These are phyloP conservation scores for Sitta carolinensis DNA, from an alignment of 2,797 vertebrate species.

Conservation along the genomic window DNA sequence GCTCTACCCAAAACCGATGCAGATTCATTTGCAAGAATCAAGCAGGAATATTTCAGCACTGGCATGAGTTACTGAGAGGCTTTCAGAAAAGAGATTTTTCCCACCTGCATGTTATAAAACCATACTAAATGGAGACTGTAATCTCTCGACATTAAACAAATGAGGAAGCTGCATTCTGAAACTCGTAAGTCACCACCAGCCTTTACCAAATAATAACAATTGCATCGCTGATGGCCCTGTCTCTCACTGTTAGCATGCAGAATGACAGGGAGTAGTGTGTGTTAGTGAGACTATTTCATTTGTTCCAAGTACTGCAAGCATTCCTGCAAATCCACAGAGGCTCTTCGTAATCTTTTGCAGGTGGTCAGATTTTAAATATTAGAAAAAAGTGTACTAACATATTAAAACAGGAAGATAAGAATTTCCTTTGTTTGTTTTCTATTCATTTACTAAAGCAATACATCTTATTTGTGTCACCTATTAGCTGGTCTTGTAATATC, in stretches of 20 bases:
- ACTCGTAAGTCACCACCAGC: slow-evolving; percentile 55
- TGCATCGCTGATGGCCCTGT: slow-evolving; percentile 41
- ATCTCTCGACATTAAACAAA: slow-evolving; percentile 60
- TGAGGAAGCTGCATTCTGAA: slow-evolving; percentile 61
- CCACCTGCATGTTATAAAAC: slow-evolving; percentile 65
- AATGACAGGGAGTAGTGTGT: slow-evolving; percentile 33
- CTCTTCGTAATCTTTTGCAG: slow-evolving; percentile 60
- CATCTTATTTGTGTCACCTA: slow-evolving; percentile 23
- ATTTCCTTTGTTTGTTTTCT: slow-evolving; percentile 53
- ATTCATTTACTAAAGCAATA: slow-evolving; percentile 25
- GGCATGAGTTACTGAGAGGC: neutral
- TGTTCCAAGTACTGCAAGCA: slow-evolving; percentile 34
- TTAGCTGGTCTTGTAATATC: neutral
- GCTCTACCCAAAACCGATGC: neutral
- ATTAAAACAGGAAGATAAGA: slow-evolving; percentile 58
- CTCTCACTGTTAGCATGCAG: neutral
- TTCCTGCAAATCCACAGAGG: slow-evolving; percentile 55
- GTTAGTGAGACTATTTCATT: slow-evolving; percentile 23
- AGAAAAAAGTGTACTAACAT: slow-evolving; percentile 26
- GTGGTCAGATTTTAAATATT: slow-evolving; percentile 63
- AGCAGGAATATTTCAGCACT: slow-evolving; percentile 12
- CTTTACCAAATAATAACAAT: slow-evolving; percentile 65
- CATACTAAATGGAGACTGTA: slow-evolving; percentile 49
- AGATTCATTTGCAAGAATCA: neutral
- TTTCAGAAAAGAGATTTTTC: slow-evolving; percentile 27